Evolutionary conservation across 2,797 vertebrate species (phyloP).

Genomic region (Nyctalus aviator): DNA sequence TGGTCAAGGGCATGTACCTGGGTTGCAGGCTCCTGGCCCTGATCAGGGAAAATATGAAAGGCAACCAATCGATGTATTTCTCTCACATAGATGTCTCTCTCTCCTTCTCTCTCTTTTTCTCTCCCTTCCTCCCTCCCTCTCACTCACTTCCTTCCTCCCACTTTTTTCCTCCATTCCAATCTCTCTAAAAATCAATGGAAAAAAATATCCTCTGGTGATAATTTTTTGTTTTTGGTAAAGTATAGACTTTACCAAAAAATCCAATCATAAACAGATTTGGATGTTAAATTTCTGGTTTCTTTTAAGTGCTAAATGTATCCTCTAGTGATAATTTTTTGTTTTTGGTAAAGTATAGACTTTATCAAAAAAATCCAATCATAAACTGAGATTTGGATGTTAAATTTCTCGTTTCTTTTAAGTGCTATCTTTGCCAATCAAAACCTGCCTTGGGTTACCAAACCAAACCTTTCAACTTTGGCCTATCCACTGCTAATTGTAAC

Average conservation of each 20-base stretch:
- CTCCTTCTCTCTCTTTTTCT: no score
- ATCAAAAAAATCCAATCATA: neutral
- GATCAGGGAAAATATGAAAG: neutral
- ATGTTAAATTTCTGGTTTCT: neutral
- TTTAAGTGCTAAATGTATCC: neutral
- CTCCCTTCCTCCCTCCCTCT: no score
- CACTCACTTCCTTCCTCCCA: no score
- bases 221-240: no score
- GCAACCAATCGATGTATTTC: neutral
- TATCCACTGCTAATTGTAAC: neutral
- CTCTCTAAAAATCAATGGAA: neutral
- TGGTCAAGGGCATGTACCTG: neutral
- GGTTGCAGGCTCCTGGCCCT: neutral
- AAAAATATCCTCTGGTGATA: neutral
- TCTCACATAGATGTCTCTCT: neutral
- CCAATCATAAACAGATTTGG: neutral
- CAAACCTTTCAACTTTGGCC: neutral
- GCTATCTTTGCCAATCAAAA: neutral
- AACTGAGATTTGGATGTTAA: neutral
- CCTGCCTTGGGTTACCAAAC: neutral
- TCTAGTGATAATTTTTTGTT: no score
- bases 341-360: no score
- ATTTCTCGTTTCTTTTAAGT: slow-evolving; percentile 1
- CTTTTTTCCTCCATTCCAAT: neutral
- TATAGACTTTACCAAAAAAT: neutral